Conservation (phyloP, 2,797 vertebrate species). For the Loriculus beryllinus region DNA sequence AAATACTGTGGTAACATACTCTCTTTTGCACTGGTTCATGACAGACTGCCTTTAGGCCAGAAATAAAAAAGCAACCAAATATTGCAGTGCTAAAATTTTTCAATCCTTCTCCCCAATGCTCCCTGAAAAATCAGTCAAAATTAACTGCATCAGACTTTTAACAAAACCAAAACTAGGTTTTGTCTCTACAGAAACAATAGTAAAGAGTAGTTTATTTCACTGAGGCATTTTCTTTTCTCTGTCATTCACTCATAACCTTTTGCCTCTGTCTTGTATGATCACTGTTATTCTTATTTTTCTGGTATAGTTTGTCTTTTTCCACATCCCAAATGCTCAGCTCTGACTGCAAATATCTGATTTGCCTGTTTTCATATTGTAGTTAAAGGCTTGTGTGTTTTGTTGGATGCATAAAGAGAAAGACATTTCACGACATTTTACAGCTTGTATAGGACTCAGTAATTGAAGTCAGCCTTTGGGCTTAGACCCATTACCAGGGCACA, state of each 20-base stretch:
- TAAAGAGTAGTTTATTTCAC: neutral
- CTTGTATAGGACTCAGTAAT: neutral
- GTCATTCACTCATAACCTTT: neutral
- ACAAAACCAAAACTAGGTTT: neutral
- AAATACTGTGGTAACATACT: neutral
- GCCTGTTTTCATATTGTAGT: neutral
- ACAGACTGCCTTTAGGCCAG: neutral
- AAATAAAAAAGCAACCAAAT: neutral
- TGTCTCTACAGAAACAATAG: neutral
- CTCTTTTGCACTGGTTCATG: neutral
- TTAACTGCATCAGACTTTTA: neutral
- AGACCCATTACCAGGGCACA: neutral
- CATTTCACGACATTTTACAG: neutral
- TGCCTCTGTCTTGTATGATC: neutral
- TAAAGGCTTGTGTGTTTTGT: conserved; percentile 1
- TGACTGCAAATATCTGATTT: neutral
- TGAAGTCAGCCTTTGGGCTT: conserved; percentile 30
- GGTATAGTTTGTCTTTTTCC: neutral
- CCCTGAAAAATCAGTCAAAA: neutral
- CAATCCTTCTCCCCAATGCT: neutral
- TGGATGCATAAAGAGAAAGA: neutral
- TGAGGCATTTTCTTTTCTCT: neutral
- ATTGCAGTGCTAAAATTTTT: neutral
- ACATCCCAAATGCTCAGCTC: neutral
- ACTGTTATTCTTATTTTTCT: neutral